Conservation (phyloP, 2,888 invertebrate species). For the Cerastis leucographa region DNA sequence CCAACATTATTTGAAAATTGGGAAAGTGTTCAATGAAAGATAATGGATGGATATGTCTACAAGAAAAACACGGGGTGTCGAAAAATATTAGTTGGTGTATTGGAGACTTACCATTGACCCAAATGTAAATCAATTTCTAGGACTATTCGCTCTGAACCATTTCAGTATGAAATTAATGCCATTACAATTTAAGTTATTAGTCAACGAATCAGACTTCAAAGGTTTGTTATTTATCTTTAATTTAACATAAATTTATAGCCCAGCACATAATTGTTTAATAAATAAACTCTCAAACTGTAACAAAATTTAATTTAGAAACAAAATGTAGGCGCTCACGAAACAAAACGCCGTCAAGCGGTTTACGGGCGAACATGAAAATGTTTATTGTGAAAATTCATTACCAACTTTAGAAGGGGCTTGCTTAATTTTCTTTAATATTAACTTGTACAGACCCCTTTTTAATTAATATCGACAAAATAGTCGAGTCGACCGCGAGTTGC, state of each 20-base stretch:
- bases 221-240: background rate
- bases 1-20: background rate
- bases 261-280: slow-evolving; percentile 42
- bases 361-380: slow-evolving; percentile 68
- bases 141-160: background rate
- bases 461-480: slow-evolving; percentile 91
- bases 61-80: too few species aligned
- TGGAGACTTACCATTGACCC: background rate
- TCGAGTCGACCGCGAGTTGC: slow-evolving; percentile 82
- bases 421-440: slow-evolving; percentile 91
- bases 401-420: slow-evolving; percentile 85
- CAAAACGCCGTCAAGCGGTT: slow-evolving; percentile 72
- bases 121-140: background rate
- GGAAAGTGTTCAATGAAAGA: background rate
- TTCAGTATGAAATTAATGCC: background rate
- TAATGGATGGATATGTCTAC: too few species aligned
- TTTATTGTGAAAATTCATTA: slow-evolving; percentile 88
- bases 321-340: slow-evolving; percentile 71
- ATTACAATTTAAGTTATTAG: background rate
- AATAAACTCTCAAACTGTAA: slow-evolving; percentile 58
- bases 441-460: slow-evolving; percentile 90
- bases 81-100: background rate
- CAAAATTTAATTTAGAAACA: slow-evolving; percentile 70
- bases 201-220: background rate
- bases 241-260: slow-evolving; percentile 29